A percentile compares a stretch with the other conserved stretches of the same genome.
phyloP scores from a whole-genome alignment of 2,113 vertebrate species.

The Gnathonemus longibarbis region DNA sequence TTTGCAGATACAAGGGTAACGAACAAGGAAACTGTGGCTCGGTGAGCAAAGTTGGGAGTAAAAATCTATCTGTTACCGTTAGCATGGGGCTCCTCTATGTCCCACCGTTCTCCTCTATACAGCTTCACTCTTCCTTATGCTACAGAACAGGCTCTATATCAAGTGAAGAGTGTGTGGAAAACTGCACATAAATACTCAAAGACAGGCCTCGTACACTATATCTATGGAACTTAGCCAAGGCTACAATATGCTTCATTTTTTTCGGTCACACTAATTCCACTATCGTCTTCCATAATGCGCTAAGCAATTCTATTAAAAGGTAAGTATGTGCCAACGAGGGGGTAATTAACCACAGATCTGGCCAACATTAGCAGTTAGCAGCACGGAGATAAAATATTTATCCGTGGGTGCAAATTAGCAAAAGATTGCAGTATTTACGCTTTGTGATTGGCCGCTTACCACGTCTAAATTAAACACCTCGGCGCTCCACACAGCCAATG shows the following conservation, averaged over 20 bases:
- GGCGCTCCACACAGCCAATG: neutral
- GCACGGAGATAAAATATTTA: slow-evolving; percentile 7
- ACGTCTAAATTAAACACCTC: neutral
- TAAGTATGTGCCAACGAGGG: neutral
- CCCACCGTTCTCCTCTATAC: neutral
- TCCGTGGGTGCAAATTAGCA: slow-evolving; percentile 4
- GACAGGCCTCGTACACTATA: neutral
- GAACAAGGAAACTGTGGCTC: neutral
- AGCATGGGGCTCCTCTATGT: neutral
- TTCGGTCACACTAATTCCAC: neutral
- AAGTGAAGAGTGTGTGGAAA: neutral
- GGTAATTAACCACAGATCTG: neutral
- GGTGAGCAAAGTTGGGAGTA: neutral
- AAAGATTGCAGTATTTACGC: neutral
- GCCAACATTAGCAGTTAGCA: neutral
- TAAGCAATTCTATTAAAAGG: neutral
- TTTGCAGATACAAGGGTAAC: neutral
- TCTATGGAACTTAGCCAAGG: neutral
- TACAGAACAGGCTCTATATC: neutral
- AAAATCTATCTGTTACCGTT: neutral
- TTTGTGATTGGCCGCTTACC: neutral
- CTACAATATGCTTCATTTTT: neutral
- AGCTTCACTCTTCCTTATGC: neutral
- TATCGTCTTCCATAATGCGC: slow-evolving; percentile 7
- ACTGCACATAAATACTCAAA: neutral